A percentile compares a stretch with the other conserved stretches of the same genome.
Conservation (phyloP, 2,113 vertebrate species). For the Corythornis vintsioides region DNA sequence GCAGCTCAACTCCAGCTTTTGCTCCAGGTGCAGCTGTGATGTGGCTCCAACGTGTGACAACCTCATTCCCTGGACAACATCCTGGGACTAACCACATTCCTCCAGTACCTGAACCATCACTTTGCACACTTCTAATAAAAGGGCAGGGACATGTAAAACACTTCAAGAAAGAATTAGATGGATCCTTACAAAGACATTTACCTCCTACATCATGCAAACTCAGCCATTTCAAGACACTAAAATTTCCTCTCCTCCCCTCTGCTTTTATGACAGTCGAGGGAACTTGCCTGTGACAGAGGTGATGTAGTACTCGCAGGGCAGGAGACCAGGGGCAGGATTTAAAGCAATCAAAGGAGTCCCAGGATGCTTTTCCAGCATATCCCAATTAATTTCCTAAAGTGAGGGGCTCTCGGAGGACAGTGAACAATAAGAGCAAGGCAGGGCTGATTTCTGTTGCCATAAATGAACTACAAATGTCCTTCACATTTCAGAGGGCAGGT, state of each 20-base stretch:
- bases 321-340: neutral
- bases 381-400: slow-evolving; percentile 16
- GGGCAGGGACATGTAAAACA: neutral
- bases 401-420: neutral
- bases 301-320: neutral
- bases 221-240: neutral
- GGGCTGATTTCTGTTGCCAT: neutral
- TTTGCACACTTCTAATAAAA: neutral
- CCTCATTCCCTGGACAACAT: neutral
- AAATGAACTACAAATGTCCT: neutral
- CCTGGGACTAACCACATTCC: neutral
- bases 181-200: neutral
- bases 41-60: neutral
- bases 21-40: neutral
- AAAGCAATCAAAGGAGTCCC: slow-evolving; percentile 26
- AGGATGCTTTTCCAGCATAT: neutral
- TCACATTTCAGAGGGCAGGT: neutral
- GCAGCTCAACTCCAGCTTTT: neutral
- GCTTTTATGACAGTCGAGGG: neutral
- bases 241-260: neutral
- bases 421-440: neutral
- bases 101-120: neutral
- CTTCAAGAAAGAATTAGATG: neutral
- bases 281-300: neutral
- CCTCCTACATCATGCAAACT: neutral